These are phyloP conservation scores for Magallana nippona DNA, from an alignment of 2,888 invertebrate genomes.

Conservation along the genomic window DNA sequence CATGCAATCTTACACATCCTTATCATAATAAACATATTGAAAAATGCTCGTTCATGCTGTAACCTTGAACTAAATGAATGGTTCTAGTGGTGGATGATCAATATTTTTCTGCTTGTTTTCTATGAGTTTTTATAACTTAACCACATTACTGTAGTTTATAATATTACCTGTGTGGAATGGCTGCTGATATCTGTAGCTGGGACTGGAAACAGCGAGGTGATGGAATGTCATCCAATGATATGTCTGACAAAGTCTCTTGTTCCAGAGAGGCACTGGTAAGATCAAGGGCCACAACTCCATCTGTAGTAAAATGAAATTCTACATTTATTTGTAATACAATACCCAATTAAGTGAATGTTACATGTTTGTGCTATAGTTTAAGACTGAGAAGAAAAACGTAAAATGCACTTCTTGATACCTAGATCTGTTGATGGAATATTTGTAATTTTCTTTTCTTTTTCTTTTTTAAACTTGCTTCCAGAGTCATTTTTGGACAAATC, in stretches of 20 bases:
- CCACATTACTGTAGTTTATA: no score
- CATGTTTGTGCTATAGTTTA: no score
- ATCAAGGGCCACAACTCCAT: conserved; percentile 20
- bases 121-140: no score
- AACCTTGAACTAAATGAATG: no score
- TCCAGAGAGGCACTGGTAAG: conserved; percentile 36
- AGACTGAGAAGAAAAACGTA: no score
- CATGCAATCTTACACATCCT: no score
- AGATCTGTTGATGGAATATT: not conserved
- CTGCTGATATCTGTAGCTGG: conserved; percentile 5
- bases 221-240: conserved; percentile 36
- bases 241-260: conserved; percentile 42
- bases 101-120: no score
- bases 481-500: not conserved
- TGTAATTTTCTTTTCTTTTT: conserved; percentile 27
- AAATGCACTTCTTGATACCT: not conserved
- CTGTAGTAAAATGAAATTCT: not conserved
- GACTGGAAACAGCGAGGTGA: conserved; percentile 13
- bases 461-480: conserved; percentile 8
- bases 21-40: no score
- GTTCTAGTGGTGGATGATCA: no score
- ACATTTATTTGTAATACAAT: no score
- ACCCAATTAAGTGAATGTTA: not conserved
- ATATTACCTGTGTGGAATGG: conserved; percentile 25
- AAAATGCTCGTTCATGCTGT: no score